Percentiles rank a stretch among this genome's conserved stretches.
Evolutionary conservation across 2,113 vertebrate genomes (phyloP).

Genomic region (Morone chrysops): DNA sequence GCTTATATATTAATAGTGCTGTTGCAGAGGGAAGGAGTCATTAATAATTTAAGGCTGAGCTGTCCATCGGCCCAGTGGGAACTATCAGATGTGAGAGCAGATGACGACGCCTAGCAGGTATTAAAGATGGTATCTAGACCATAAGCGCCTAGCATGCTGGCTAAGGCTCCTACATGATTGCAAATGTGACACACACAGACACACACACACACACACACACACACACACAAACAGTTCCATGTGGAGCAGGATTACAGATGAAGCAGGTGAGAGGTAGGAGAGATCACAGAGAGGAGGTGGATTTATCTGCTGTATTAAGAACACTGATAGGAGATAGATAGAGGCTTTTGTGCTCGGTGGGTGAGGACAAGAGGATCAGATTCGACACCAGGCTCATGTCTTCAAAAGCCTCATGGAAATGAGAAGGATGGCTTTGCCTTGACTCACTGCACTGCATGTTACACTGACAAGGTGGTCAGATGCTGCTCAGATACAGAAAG

Average conservation of each 20-base stretch:
- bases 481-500: background rate
- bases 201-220: conserved; percentile 7
- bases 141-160: conserved; percentile 12
- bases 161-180: conserved; percentile 1
- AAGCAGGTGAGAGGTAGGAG: conserved; percentile 36
- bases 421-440: conserved; percentile 13
- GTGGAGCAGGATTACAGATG: conserved; percentile 45
- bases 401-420: conserved; percentile 46
- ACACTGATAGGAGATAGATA: conserved; percentile 55
- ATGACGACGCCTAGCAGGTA: conserved; percentile 65
- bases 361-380: conserved; percentile 44
- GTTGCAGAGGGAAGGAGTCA: conserved; percentile 29
- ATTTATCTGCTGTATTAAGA: conserved; percentile 58
- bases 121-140: conserved; percentile 75
- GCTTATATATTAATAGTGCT: conserved; percentile 59
- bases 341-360: conserved; percentile 47
- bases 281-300: conserved; percentile 51
- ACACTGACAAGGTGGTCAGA: conserved; percentile 7
- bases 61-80: conserved; percentile 57
- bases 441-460: conserved; percentile 12
- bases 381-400: conserved; percentile 10
- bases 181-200: conserved; percentile 2
- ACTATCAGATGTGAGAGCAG: conserved; percentile 67
- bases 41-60: conserved; percentile 74
- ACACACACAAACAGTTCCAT: conserved; percentile 6